Conservation (phyloP, 1,140 invertebrate genomes). For the Drosophila malerkotliana region DNA sequence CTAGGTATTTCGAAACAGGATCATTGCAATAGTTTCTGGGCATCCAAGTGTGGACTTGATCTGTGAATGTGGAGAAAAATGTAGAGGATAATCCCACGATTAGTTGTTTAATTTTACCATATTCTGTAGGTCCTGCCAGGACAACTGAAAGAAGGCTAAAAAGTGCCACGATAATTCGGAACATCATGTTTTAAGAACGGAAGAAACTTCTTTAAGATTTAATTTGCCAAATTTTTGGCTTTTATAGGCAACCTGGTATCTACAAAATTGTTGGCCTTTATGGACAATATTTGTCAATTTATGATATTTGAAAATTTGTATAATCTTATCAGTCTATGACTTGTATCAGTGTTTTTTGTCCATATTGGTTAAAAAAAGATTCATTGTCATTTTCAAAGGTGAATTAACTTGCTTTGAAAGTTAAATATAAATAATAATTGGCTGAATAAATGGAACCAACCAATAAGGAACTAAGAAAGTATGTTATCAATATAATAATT, state of each 20-base stretch:
- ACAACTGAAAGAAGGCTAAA: neutral
- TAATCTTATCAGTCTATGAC: neutral
- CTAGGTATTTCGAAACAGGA: neutral
- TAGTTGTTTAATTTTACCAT: neutral
- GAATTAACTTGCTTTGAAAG: too few species aligned
- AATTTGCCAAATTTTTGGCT: neutral
- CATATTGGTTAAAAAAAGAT: neutral
- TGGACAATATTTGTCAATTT: too few species aligned
- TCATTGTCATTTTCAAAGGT: neutral
- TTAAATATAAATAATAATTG: too few species aligned
- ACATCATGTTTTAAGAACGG: neutral
- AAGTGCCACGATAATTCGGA: neutral
- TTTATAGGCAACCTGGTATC: neutral
- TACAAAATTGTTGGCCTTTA: too few species aligned
- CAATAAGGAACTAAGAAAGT: neutral
- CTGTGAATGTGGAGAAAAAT: neutral
- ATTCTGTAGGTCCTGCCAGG: neutral
- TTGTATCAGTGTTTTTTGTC: neutral
- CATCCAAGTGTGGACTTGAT: neutral
- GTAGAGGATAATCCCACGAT: neutral
- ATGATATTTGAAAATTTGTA: too few species aligned
- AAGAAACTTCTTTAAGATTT: neutral
- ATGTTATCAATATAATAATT: neutral
- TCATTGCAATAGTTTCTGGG: neutral
- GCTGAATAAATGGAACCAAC: too few species aligned